phyloP scores from a whole-genome alignment of 2,113 vertebrate species.

The Myrmophylax atrothorax region DNA sequence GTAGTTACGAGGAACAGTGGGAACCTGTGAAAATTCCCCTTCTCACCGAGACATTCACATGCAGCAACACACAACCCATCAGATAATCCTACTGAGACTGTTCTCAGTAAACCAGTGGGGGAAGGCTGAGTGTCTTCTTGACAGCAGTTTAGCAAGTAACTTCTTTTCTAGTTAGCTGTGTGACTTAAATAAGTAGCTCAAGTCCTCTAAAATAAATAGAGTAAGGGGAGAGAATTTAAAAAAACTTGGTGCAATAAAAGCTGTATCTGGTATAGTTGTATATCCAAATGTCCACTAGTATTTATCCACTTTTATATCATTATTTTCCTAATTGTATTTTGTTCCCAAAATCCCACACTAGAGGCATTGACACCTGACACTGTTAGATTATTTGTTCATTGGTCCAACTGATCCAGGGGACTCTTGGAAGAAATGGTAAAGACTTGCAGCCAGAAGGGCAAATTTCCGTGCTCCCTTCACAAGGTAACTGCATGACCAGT shows the following conservation, averaged over 20 bases:
- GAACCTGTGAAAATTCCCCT: slow-evolving; percentile 32
- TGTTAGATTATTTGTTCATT: neutral
- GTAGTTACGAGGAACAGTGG: neutral
- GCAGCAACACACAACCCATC: neutral
- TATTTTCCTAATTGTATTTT: neutral
- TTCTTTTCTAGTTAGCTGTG: neutral
- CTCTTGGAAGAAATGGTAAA: neutral
- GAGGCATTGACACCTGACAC: neutral
- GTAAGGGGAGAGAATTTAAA: neutral
- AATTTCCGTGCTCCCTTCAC: neutral
- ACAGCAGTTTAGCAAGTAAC: neutral
- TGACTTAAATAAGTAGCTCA: neutral
- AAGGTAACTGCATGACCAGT: neutral
- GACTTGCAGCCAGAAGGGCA: neutral
- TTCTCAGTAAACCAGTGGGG: neutral
- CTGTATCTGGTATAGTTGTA: neutral
- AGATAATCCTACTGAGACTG: neutral
- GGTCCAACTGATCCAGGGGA: neutral
- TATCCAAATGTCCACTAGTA: neutral
- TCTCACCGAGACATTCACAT: neutral
- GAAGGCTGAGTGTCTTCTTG: neutral
- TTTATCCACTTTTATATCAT: neutral
- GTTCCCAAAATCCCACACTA: neutral
- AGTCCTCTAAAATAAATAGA: neutral
- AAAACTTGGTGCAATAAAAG: neutral